Percentiles rank a stretch among this genome's conserved stretches.
Evolutionary conservation across 2,888 invertebrate species (phyloP).

Genomic region (Patella ulyssiponensis): DNA sequence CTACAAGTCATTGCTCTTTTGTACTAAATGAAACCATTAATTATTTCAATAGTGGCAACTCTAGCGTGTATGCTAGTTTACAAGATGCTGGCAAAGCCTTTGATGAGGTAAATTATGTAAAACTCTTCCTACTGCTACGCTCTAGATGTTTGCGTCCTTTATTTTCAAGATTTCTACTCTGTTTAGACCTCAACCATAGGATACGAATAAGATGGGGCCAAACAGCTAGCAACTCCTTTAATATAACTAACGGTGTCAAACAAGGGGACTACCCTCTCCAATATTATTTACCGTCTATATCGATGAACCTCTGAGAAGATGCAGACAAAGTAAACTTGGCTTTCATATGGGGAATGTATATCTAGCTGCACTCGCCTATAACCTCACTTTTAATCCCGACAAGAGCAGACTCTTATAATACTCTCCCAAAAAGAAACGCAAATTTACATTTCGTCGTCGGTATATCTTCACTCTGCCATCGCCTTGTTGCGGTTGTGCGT

Average conservation of each 20-base stretch:
- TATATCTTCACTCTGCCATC: too few relatives aligned
- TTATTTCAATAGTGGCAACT: background rate
- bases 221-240: conserved; percentile 14
- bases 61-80: background rate
- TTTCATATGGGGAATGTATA: conserved; percentile 11
- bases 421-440: too few relatives aligned
- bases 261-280: conserved; percentile 27
- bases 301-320: conserved; percentile 19
- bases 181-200: background rate
- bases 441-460: too few relatives aligned
- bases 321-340: conserved; percentile 13
- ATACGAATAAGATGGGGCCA: background rate
- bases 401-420: conserved; percentile 18
- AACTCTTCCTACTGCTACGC: background rate
- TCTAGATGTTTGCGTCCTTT: background rate
- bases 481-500: too few relatives aligned
- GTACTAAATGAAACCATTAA: background rate
- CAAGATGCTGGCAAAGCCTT: background rate
- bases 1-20: background rate
- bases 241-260: conserved; percentile 16
- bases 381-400: background rate
- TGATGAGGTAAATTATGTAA: background rate
- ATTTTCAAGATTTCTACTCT: background rate
- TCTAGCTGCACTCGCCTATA: too few relatives aligned
- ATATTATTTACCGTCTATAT: conserved; percentile 22